phyloP scores from a whole-genome alignment of 2,113 vertebrate genomes.

The Salvelinus sp. region DNA sequence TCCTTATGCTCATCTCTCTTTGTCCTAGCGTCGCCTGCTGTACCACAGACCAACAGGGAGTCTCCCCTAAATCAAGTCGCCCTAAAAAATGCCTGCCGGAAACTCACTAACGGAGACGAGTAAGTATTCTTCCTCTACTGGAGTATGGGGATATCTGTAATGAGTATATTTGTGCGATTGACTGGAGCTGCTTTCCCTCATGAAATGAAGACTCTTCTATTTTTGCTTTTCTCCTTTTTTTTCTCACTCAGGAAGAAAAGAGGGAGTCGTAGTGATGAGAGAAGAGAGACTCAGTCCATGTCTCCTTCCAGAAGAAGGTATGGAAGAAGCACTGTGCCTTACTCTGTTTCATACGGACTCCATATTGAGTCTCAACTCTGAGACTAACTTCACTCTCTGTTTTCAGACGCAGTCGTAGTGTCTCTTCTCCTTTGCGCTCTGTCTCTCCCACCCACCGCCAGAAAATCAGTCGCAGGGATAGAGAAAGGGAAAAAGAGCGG shows the following conservation, averaged over 20 bases:
- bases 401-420: conserved; percentile 31
- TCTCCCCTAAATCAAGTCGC: conserved; percentile 70
- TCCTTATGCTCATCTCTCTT: background rate
- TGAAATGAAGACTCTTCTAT: background rate
- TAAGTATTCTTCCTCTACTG: background rate
- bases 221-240: background rate
- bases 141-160: background rate
- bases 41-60: conserved; percentile 69
- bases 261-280: conserved; percentile 43
- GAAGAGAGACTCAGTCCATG: conserved; percentile 6
- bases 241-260: conserved; percentile 21
- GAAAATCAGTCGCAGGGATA: background rate
- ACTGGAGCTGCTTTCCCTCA: background rate
- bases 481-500: background rate
- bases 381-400: conserved; percentile 23
- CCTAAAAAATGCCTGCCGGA: conserved; percentile 67
- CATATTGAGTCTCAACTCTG: background rate
- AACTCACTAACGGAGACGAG: conserved; percentile 30
- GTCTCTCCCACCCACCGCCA: conserved; percentile 5
- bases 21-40: conserved; percentile 76
- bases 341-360: background rate
- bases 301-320: conserved; percentile 41
- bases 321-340: background rate
- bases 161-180: background rate
- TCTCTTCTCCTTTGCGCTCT: background rate